Evolutionary conservation across 2,797 vertebrate species (phyloP), one percentile per base, ranked within the genome.

Genomic region (Rhodeus uyekii): DNA sequence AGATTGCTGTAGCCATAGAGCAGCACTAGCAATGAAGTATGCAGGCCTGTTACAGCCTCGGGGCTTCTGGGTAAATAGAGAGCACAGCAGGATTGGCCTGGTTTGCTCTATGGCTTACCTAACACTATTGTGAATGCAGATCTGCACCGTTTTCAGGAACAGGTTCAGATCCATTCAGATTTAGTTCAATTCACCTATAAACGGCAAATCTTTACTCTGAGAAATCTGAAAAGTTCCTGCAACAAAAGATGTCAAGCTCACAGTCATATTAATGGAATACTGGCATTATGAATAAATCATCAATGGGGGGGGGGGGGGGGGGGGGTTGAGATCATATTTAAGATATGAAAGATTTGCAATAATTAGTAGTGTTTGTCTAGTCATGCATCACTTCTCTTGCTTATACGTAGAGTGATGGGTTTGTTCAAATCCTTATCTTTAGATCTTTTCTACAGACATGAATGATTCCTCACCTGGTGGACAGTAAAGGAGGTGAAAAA

Each of bases 41-140:
- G 69, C 82, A 83, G 67, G 76, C 68, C 68, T 83, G 82, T 39
- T 53, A 74, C 36, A 42, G 69, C 82, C 82, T 36, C 14, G 9
- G 76, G 82, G 75, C 76, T 78, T 78, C 55, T 78, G 82, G 60
- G 76, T 73, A 79, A 74, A 74, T 22, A 65, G 32, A 65, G 42
- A 78, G 75, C 65, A 36, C 69, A 69, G 46, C 71, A 61, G 48
- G 71, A 60, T 67, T 84, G 83, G 53, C 83, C 83, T 80, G 77
- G 83, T 76, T 75, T 81, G 61, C 75, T 63, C 55, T 46, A 63
- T 74, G 71, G 50, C 71, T 68, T 75, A 74, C 61, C 38, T 74
- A 65, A 80, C 8, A 5, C 69, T 42, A 75, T 75, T 84, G 27
- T 65, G 48, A 74, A 75, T 67, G 69, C 60, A 75, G 81, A 69